Percentiles rank a stretch among this genome's conserved stretches.
Conservation (phyloP, 2,113 vertebrate genomes). For the Speoplatyrhinus poulsoni region DNA sequence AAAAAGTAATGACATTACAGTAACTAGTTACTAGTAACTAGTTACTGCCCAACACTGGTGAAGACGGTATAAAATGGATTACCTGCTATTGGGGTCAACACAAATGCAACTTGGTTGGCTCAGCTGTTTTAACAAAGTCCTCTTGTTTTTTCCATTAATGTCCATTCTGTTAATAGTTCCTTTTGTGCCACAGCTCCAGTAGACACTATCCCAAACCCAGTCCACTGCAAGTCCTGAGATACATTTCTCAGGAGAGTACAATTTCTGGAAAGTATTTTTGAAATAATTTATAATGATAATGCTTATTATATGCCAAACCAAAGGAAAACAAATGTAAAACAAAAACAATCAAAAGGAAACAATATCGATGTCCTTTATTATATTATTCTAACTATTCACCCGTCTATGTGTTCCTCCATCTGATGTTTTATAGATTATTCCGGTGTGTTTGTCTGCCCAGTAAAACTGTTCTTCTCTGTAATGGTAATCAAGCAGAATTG, state of each 20-base stretch:
- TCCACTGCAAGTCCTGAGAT: conserved; percentile 88
- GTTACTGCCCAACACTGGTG: background rate
- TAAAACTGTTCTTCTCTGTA: conserved; percentile 81
- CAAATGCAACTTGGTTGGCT: conserved; percentile 76
- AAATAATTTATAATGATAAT: background rate
- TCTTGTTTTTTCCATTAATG: conserved; percentile 78
- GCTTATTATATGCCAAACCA: background rate
- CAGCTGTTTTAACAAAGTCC: conserved; percentile 77
- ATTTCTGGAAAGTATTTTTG: conserved; percentile 74
- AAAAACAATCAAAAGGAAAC: background rate
- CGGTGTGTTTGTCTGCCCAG: conserved; percentile 83
- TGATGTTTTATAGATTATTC: conserved; percentile 81
- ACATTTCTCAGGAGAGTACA: conserved; percentile 81
- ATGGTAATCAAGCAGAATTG: conserved; percentile 83
- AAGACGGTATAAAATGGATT: conserved; percentile 44
- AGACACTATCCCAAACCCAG: conserved; percentile 84
- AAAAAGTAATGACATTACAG: too few relatives aligned
- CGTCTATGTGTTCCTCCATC: conserved; percentile 80
- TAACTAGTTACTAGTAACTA: too few relatives aligned
- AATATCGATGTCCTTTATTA: background rate
- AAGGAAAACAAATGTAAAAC: background rate
- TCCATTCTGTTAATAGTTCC: conserved; percentile 84
- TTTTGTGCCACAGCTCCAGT: conserved; percentile 83
- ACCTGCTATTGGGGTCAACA: conserved; percentile 87
- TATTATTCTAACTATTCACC: conserved; percentile 71